Conservation (phyloP, 1,140 invertebrate species). For the Triops cancriformis region DNA sequence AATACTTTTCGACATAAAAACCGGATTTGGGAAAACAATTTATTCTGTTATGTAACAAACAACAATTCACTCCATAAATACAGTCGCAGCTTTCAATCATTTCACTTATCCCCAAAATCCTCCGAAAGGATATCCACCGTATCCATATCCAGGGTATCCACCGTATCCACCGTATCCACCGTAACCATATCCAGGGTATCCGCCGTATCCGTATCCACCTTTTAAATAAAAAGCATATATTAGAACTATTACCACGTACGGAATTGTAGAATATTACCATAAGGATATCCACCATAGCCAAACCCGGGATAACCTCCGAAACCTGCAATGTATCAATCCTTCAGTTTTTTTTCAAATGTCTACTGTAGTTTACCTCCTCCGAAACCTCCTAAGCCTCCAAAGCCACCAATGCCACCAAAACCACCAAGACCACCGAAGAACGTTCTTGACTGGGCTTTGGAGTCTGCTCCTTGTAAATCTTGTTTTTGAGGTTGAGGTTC, state of each 20-base stretch:
- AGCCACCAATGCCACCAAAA: neutral
- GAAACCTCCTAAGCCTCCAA: neutral
- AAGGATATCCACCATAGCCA: constrained; percentile 4
- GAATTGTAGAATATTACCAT: neutral
- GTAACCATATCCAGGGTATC: neutral
- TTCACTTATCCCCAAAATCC: neutral
- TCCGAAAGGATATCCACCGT: neutral
- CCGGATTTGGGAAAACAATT: neutral
- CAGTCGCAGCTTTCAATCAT: neutral
- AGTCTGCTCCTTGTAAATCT: neutral
- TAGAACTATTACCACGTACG: neutral
- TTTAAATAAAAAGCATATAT: neutral
- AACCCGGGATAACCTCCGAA: neutral
- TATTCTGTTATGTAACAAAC: neutral
- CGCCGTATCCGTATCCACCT: neutral
- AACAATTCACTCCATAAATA: neutral
- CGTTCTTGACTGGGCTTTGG: neutral
- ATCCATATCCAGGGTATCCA: neutral
- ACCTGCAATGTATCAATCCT: neutral
- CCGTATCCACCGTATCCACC: neutral
- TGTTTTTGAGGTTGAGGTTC: neutral
- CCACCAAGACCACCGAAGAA: neutral
- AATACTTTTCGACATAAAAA: no score
- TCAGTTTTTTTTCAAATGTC: neutral
- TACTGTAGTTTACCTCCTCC: no score